phyloP scores from a whole-genome alignment of 2,888 invertebrate species.

The Lathronympha strigana region DNA sequence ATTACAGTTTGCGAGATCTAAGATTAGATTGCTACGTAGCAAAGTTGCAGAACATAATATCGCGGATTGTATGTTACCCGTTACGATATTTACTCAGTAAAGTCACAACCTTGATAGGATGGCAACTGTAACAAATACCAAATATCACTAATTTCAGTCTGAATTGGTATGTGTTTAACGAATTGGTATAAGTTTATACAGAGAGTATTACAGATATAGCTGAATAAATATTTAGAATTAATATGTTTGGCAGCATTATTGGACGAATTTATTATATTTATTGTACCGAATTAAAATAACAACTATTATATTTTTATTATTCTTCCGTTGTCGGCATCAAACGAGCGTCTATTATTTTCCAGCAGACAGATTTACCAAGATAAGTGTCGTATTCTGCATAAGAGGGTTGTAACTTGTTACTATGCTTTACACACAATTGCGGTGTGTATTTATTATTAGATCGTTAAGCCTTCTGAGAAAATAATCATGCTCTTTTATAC shows the following conservation, averaged over 20 bases:
- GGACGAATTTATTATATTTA: constrained; percentile 47
- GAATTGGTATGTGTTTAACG: constrained; percentile 16
- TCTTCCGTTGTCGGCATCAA: no score
- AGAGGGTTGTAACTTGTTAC: no score
- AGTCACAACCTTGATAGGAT: constrained; percentile 51
- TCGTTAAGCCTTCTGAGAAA: no score
- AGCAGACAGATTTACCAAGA: no score
- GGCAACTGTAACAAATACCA: constrained; percentile 45
- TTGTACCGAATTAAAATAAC: constrained; percentile 1
- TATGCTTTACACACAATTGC: no score
- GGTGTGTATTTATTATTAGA: no score
- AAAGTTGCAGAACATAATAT: neutral
- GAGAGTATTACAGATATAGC: neutral
- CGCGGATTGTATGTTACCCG: neutral
- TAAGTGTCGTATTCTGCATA: no score
- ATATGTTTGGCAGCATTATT: constrained; percentile 50
- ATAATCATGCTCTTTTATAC: no score
- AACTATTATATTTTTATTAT: no score
- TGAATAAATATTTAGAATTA: constrained; percentile 26
- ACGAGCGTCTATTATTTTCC: neutral
- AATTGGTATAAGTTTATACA: neutral
- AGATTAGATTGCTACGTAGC: neutral
- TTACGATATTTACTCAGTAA: constrained; percentile 38
- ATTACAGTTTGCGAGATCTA: no score
- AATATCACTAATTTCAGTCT: constrained; percentile 38